Evolutionary conservation across 37 sponge, comb jelly and placozoan genomes (phyloP), one percentile per base, ranked within the genome.

Genomic region (Dysidea cf. avara): DNA sequence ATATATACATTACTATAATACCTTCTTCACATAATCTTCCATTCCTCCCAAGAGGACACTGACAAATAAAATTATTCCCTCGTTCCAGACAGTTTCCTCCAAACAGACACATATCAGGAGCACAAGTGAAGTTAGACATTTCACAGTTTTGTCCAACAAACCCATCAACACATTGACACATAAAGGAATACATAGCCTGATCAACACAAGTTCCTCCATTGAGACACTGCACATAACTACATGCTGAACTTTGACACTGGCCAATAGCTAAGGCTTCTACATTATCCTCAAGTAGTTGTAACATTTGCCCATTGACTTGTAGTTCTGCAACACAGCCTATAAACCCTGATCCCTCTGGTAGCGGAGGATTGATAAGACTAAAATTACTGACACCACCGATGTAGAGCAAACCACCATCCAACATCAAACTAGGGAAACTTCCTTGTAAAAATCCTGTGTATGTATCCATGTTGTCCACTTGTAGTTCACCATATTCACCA

Each of bases 11-110:
- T 13, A 26, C 7, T 35, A 39, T 12, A 61, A 13, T 54, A 85
- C 88, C 77, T 76, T 84, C 56, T 22, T 89, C 81, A 56, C 90
- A 89, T 1, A 36, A 33, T 51, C 76, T 68, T 30, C 90, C 90
- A 39, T 46, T 66, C 32, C 55, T 57, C 33, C 73, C 76, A n/a
- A 84, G 55, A 14, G 84, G 72, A 49, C 90, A 89, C 43, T 1
- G 60, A 54, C 90, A 89, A 35, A 37, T 65, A 64, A 71, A 89
- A 11, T 40, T 34, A 24, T 50, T 55, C 13, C 59, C 72, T 25
- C 32, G 34, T 14, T 63, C 68, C 2, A 17, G 18, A 66, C 90
- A 89, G 22, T 75, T 14, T 13, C 90, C 90, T 26, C 72, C 90
- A 68, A 60, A 81, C 20, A 32, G 54, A 56, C 89, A 88, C 20